Evolutionary conservation across 2,888 invertebrate species (phyloP).

Genomic region (Drosophila neotestacea): DNA sequence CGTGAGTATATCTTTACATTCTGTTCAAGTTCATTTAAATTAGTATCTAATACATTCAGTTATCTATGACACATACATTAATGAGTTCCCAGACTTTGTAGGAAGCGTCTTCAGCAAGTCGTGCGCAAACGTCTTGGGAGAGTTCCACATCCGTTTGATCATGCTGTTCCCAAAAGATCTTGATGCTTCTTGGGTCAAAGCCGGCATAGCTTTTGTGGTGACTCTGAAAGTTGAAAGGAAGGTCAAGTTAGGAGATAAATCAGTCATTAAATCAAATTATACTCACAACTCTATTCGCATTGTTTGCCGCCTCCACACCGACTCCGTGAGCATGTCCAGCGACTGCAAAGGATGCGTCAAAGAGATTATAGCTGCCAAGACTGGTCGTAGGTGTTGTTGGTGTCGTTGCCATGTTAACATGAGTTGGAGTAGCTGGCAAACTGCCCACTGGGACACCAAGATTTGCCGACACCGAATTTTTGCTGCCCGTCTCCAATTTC

Average conservation of each 20-base stretch:
- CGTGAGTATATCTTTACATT: constrained; percentile 84
- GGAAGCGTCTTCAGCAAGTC: constrained; percentile 84
- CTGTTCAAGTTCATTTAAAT: constrained; percentile 51
- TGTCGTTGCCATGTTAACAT: constrained; percentile 65
- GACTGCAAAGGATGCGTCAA: constrained; percentile 69
- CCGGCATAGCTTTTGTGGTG: constrained; percentile 82
- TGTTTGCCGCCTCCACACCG: constrained; percentile 54
- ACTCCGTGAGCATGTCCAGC: constrained; percentile 45
- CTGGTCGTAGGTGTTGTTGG: constrained; percentile 79
- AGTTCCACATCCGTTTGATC: constrained; percentile 84
- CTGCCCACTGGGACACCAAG: constrained; percentile 50
- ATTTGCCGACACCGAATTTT: constrained; percentile 35
- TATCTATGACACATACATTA: constrained; percentile 72
- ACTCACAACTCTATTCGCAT: constrained; percentile 39
- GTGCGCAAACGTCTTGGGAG: constrained; percentile 81
- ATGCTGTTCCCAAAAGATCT: constrained; percentile 85
- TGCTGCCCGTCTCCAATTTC: constrained; percentile 66
- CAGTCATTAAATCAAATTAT: not conserved
- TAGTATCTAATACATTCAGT: not conserved
- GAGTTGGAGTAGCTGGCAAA: constrained; percentile 54
- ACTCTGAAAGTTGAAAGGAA: constrained; percentile 49
- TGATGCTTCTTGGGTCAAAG: constrained; percentile 83
- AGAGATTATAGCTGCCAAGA: constrained; percentile 64
- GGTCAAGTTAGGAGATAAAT: not conserved
- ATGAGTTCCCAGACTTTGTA: constrained; percentile 85